Evolutionary conservation across 2,888 invertebrate genomes (phyloP), one percentile per base, ranked within the genome.

Genomic region (Tortrix viridana): DNA sequence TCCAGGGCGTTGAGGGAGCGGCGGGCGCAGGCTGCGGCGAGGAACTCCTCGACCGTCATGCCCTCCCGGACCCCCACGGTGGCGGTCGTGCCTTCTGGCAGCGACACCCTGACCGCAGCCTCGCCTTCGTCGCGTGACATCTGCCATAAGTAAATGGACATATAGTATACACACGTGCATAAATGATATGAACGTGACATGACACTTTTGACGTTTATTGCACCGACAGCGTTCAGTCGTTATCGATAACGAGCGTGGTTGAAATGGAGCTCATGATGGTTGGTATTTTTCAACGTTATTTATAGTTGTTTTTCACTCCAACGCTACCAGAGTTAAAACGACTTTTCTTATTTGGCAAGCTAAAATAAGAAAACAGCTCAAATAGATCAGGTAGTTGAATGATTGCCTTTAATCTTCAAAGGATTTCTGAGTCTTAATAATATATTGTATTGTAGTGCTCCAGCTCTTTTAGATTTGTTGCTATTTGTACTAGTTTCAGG

Each of bases 41-140:
- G 93, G 87, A 99, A 97, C 89, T 99, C 98, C 84, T 98, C 98
- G 52, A 98, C 98, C 38, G 98, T 96, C 97, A 98, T 98, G 67
- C 96, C 96, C 69, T 98, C 98, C 75, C 97, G 95, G 72, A 98
- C 94, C 80, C 96, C 96, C 70, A 98, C 97, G 61, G 96, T 96
- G 56, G 97, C 97, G 70, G 94, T 94, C 67, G 94, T 94, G 69
- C 94, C 96, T 87, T 98, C 98, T 64, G 98, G 98, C 74, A 98
- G 94, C 56, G 96, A 96, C 77, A 98, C 97, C 89, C 97, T 97
- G 70, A 97, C 96, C 57, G 96, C 95, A 80, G 97, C 97, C 84
- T 98, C 97, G 69, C 95, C 94, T 76, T 97, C 97, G 73, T 97
- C 97, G 70, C 97, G 95, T 48, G 97, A 97, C 93, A 97, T 96